Evolutionary conservation across 2,888 invertebrate genomes (phyloP).

Genomic region (Lepidochrysops patricia): DNA sequence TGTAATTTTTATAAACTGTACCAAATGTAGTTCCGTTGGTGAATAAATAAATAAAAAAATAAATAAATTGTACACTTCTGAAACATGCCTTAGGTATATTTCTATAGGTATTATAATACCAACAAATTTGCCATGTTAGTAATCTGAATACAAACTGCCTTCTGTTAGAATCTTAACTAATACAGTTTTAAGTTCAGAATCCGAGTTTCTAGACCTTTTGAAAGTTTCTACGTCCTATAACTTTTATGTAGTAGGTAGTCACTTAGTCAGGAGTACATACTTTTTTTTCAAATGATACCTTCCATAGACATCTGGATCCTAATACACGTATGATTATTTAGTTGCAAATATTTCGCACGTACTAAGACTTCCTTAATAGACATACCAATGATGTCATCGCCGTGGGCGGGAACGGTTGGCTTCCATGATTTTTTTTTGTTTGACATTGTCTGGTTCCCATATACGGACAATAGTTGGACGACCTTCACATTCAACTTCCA

Average conservation of each 20-base stretch:
- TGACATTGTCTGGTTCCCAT: slow-evolving; percentile 15
- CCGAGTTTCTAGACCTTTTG: background rate
- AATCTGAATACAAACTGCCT: too few relatives aligned
- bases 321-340: background rate
- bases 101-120: too few relatives aligned
- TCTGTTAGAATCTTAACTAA: too few relatives aligned
- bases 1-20: too few relatives aligned
- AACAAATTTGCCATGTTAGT: too few relatives aligned
- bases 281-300: too few relatives aligned
- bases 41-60: too few relatives aligned
- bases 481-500: slow-evolving; percentile 1
- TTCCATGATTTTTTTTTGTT: slow-evolving; percentile 13
- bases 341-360: background rate
- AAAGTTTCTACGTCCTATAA: background rate
- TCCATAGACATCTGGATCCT: background rate
- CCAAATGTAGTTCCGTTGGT: too few relatives aligned
- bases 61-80: too few relatives aligned
- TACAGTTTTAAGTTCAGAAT: too few relatives aligned
- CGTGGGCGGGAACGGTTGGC: slow-evolving; percentile 17
- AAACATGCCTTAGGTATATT: too few relatives aligned
- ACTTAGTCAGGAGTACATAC: too few relatives aligned
- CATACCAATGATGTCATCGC: slow-evolving; percentile 36
- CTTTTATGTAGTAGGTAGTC: background rate
- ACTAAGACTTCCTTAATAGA: slow-evolving; percentile 6
- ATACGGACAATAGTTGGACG: slow-evolving; percentile 7